Percentiles rank a stretch among this genome's conserved stretches.
These are phyloP conservation scores for Stictonetta naevosa DNA, from an alignment of 2,113 vertebrate species.

Conservation along the genomic window DNA sequence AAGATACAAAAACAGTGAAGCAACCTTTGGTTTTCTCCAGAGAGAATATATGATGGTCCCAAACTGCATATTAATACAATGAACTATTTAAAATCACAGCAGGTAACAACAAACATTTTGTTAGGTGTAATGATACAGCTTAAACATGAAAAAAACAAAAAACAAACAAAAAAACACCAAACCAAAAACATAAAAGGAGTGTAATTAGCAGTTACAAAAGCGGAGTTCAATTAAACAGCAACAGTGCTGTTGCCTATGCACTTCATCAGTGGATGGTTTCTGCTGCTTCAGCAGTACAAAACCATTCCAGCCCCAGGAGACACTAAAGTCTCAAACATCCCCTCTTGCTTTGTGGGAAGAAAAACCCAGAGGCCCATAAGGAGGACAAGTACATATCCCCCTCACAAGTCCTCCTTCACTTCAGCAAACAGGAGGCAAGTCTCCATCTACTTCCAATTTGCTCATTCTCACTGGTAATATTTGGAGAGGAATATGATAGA, in stretches of 20 bases:
- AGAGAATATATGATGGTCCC: background rate
- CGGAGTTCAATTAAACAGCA: background rate
- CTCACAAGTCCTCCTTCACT: background rate
- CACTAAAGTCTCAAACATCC: background rate
- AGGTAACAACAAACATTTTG: slow-evolving; percentile 30
- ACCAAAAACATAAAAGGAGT: background rate
- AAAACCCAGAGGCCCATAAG: background rate
- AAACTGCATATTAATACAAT: background rate
- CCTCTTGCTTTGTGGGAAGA: background rate
- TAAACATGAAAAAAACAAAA: background rate
- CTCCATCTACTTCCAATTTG: background rate
- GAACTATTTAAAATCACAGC: slow-evolving; percentile 23
- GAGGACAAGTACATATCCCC: background rate
- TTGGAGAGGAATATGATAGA: background rate
- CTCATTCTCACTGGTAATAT: background rate
- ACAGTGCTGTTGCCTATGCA: background rate
- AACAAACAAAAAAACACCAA: too few relatives aligned
- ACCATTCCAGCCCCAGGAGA: background rate
- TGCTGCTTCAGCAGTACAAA: background rate
- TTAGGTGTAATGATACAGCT: background rate
- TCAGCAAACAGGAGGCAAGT: background rate
- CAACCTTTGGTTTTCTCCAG: background rate
- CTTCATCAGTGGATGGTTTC: background rate
- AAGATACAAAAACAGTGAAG: background rate
- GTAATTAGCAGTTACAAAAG: background rate